phyloP scores from a whole-genome alignment of 2,113 vertebrate genomes.

The Rhagologus leucostigma region DNA sequence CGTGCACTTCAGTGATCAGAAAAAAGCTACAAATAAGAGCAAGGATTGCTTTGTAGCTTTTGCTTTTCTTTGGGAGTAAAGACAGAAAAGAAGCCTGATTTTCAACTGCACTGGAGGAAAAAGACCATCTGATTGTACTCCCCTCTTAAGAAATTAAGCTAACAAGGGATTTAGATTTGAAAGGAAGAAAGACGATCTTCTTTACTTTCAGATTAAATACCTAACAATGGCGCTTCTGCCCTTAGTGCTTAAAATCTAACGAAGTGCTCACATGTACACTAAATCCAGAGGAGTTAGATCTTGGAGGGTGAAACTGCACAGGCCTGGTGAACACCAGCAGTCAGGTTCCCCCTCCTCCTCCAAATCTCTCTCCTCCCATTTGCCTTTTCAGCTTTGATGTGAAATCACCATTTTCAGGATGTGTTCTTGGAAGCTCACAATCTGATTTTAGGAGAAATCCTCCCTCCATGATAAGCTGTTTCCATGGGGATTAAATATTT shows the following conservation, averaged over 20 bases:
- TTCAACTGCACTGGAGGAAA: not conserved
- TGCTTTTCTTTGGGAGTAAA: not conserved
- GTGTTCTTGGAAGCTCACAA: not conserved
- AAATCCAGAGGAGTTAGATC: not conserved
- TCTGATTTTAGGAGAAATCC: not conserved
- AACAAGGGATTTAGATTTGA: conserved; percentile 44
- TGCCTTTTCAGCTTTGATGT: conserved; percentile 3
- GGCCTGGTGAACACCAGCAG: not conserved
- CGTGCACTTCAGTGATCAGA: not conserved
- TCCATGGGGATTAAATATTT: conserved; percentile 34
- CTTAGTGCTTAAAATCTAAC: not conserved
- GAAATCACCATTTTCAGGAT: not conserved
- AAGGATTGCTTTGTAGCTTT: not conserved
- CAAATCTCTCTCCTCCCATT: not conserved
- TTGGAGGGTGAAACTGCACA: not conserved
- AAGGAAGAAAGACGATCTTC: not conserved
- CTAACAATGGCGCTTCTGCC: not conserved
- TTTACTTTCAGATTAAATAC: not conserved
- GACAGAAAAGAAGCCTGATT: not conserved
- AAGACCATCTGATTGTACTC: not conserved
- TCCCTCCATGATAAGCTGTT: not conserved
- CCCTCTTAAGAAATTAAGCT: conserved; percentile 7
- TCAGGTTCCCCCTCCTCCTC: not conserved
- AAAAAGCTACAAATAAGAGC: not conserved
- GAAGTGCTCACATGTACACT: not conserved